These are phyloP conservation scores for Trissolcus japonicus DNA, from an alignment of 2,888 invertebrate genomes.

Conservation along the genomic window DNA sequence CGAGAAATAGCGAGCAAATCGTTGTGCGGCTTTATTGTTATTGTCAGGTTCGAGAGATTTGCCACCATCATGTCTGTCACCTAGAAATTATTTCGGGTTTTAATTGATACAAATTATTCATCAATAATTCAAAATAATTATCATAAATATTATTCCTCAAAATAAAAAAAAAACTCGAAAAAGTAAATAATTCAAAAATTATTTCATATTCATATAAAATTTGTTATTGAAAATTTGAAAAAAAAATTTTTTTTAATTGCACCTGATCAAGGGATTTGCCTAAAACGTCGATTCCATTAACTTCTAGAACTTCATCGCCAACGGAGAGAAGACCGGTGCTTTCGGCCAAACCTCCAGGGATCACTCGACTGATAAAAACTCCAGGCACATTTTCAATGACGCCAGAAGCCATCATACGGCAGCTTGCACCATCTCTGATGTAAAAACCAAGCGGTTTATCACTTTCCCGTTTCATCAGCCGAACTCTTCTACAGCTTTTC, in stretches of 20 bases:
- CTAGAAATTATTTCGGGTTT: slow-evolving; percentile 73
- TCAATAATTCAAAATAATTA: too few relatives aligned
- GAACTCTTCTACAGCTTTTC: slow-evolving; percentile 96
- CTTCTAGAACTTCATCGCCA: slow-evolving; percentile 1
- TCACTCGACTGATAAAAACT: slow-evolving; percentile 97
- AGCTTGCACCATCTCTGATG: slow-evolving; percentile 91
- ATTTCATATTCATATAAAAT: too few relatives aligned
- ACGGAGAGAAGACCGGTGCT: slow-evolving; percentile 88
- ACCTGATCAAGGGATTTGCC: slow-evolving; percentile 98
- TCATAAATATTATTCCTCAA: too few relatives aligned
- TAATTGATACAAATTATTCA: background rate
- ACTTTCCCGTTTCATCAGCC: slow-evolving; percentile 96
- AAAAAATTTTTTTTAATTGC: slow-evolving; percentile 55
- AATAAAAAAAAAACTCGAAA: too few relatives aligned
- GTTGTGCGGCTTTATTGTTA: slow-evolving; percentile 99
- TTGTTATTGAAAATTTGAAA: too few relatives aligned
- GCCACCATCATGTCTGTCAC: slow-evolving; percentile 99
- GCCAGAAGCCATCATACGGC: slow-evolving; percentile 86
- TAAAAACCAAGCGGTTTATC: slow-evolving; percentile 99
- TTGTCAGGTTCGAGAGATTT: slow-evolving; percentile 97
- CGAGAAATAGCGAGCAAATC: slow-evolving; percentile 76
- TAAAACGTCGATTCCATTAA: slow-evolving; percentile 93
- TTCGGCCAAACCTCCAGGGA: slow-evolving; percentile 97
- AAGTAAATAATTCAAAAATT: too few relatives aligned
- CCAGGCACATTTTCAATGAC: slow-evolving; percentile 94